These are phyloP conservation scores for Salminus brasiliensis DNA, from an alignment of 2,113 vertebrate species.

Conservation along the genomic window DNA sequence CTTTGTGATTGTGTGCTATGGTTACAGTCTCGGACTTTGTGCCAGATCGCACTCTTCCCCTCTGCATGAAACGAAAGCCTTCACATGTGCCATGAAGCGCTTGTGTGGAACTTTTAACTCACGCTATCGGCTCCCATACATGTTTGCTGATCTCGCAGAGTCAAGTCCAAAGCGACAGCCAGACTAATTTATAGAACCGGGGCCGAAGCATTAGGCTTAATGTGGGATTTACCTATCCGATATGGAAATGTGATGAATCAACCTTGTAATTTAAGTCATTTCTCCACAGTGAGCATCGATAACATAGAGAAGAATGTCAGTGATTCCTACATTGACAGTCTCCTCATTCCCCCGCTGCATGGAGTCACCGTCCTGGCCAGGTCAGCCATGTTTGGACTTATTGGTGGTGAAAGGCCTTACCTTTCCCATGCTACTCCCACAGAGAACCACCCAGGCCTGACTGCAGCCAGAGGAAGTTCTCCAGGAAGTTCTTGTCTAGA, in stretches of 20 bases:
- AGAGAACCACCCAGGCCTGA: background rate
- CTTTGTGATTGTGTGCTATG: conserved; percentile 64
- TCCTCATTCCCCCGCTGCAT: background rate
- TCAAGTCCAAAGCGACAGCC: conserved; percentile 15
- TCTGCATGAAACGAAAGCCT: conserved; percentile 39
- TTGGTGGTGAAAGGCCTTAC: background rate
- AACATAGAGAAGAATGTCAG: background rate
- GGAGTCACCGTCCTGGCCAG: background rate
- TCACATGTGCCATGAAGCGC: conserved; percentile 33
- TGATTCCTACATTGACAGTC: background rate
- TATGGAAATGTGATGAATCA: background rate
- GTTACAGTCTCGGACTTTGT: conserved; percentile 56
- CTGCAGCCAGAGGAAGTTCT: background rate
- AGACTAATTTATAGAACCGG: conserved; percentile 24
- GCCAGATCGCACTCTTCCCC: conserved; percentile 58
- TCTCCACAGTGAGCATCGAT: background rate
- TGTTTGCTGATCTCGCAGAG: background rate
- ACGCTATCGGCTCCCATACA: background rate
- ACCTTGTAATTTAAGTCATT: too few species aligned
- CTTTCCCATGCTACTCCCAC: background rate
- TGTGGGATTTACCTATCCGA: conserved; percentile 7
- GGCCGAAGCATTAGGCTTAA: background rate
- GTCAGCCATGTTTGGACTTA: background rate
- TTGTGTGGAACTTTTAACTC: conserved; percentile 20
- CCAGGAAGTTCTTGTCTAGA: background rate